Evolutionary conservation across 2,888 invertebrate genomes (phyloP).

Genomic region (Drosophila fungiperda): DNA sequence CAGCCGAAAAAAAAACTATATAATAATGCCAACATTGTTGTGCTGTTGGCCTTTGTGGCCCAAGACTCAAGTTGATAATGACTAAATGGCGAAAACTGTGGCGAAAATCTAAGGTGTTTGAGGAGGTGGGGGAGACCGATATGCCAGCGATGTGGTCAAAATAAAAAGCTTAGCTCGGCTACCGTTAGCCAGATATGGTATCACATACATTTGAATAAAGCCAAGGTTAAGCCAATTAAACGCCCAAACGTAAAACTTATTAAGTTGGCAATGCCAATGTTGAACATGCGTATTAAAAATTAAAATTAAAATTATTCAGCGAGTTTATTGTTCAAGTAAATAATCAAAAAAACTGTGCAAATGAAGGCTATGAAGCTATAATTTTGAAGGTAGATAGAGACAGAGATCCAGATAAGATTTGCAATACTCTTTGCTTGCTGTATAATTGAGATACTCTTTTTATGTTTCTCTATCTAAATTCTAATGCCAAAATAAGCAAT

Average conservation of each 20-base stretch:
- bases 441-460: background rate
- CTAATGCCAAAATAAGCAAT: too few species aligned
- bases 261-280: constrained; percentile 22
- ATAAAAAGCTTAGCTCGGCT: constrained; percentile 16
- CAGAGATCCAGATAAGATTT: background rate
- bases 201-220: constrained; percentile 57
- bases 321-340: constrained; percentile 3
- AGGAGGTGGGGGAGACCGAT: background rate
- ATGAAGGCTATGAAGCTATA: background rate
- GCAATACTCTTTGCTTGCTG: background rate
- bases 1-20: constrained; percentile 25
- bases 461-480: background rate
- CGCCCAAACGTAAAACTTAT: constrained; percentile 38
- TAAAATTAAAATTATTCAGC: constrained; percentile 25
- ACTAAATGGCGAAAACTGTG: constrained; percentile 41
- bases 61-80: constrained; percentile 30
- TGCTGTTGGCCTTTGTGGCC: constrained; percentile 28
- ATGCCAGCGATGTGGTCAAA: constrained; percentile 8
- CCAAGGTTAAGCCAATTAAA: constrained; percentile 56
- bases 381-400: background rate
- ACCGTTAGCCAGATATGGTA: constrained; percentile 20
- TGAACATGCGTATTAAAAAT: constrained; percentile 19
- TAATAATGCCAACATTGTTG: constrained; percentile 23
- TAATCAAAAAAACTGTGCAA: constrained; percentile 1
- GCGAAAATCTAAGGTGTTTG: constrained; percentile 12